A percentile compares a stretch with the other conserved stretches of the same genome.
These are phyloP conservation scores for Microctonus hyperodae DNA, from an alignment of 2,888 invertebrate genomes.

Conservation along the genomic window DNA sequence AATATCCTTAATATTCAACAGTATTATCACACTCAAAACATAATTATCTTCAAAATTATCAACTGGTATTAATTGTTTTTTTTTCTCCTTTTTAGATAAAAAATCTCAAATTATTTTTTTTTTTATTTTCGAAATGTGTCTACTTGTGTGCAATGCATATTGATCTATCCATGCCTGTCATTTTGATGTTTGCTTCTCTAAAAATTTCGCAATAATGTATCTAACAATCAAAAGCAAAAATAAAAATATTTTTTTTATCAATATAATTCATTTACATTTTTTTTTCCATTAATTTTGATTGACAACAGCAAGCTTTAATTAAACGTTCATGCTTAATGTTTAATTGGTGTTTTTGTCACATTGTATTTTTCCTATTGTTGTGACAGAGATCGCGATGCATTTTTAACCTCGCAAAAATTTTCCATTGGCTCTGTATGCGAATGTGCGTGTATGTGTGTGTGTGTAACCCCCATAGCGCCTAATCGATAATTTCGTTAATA, in stretches of 20 bases:
- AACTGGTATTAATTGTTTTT: background rate
- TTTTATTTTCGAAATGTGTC: conserved; percentile 34
- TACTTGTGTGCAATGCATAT: conserved; percentile 46
- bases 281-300: too few species aligned
- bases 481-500: conserved; percentile 18
- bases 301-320: too few species aligned
- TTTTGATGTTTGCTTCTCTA: conserved; percentile 36
- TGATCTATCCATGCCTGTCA: conserved; percentile 54
- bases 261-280: too few species aligned
- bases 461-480: conserved; percentile 1
- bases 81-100: conserved; percentile 2
- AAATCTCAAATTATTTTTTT: conserved; percentile 19
- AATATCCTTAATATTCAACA: background rate
- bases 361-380: conserved; percentile 25
- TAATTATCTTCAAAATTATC: background rate
- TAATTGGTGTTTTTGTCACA: background rate
- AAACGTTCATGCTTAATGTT: too few species aligned
- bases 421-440: background rate
- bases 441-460: background rate
- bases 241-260: too few species aligned
- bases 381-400: conserved; percentile 22
- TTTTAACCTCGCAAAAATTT: conserved; percentile 14
- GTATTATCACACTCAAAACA: background rate
- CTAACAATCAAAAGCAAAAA: background rate
- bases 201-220: background rate